Conservation (phyloP, 2,113 vertebrate species). For the Tetrao urogallus region DNA sequence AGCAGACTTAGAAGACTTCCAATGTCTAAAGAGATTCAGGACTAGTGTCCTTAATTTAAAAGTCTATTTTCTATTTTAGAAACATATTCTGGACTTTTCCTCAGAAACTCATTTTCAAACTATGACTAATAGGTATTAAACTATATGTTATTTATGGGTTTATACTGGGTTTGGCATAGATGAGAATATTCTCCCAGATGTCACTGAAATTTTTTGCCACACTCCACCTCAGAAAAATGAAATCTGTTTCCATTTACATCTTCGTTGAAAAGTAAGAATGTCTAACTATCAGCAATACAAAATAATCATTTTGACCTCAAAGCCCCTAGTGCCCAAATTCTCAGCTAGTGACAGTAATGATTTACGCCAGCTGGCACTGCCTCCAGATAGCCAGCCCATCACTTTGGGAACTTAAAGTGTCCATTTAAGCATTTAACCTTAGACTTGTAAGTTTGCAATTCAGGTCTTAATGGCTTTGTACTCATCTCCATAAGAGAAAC, state of each 20-base stretch:
- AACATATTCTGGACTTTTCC: neutral
- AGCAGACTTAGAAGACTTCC: neutral
- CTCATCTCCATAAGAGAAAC: slow-evolving; percentile 40
- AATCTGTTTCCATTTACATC: neutral
- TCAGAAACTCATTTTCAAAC: neutral
- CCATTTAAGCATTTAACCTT: slow-evolving; percentile 47
- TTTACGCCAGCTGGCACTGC: neutral
- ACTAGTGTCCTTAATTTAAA: neutral
- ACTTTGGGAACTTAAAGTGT: slow-evolving; percentile 22
- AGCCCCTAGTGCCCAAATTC: neutral
- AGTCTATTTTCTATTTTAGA: neutral
- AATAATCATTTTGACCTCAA: neutral
- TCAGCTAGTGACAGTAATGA: neutral
- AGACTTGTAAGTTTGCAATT: neutral
- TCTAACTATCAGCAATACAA: neutral
- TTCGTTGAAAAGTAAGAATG: neutral
- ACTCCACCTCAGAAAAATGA: neutral
- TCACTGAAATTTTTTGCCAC: neutral
- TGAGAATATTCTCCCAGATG: neutral
- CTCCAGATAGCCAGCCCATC: neutral
- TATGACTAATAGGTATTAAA: neutral
- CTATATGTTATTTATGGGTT: neutral
- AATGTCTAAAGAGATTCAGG: neutral
- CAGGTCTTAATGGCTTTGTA: slow-evolving; percentile 31
- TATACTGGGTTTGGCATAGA: neutral